Base-by-base conservation (phyloP, 2,113 vertebrate species). In the Pao palembangensis region DNA sequence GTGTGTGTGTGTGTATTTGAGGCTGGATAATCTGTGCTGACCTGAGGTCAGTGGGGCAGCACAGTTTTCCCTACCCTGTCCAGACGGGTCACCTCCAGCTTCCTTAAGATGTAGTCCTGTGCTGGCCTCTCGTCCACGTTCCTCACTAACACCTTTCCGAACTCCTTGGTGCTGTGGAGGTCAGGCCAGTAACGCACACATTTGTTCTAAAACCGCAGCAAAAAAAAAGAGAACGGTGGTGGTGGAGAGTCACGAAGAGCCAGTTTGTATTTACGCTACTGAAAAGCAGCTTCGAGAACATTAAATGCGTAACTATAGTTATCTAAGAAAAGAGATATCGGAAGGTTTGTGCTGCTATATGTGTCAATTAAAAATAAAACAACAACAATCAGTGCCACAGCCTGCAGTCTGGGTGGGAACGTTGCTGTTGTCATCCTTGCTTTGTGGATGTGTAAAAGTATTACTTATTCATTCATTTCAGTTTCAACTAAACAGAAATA, bases 101-200 rank as follows among this genome's bases (percentile, higher is more conserved):
- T 91, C 71, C 90, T 80, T 15, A 92, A 86, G 64, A 92, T 87
- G 80, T 93, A 93, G 68, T 92, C 92, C 70, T 92, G 92, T 0
- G 91, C 91, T 11, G 91, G 85, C 0, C 73, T 74, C 69, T 95
- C 93, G 1, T 91, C 88, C 31, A 90, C 55, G n/a, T 92, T 92
- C 25, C 69, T 81, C 61, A 94, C 91, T 0, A 64, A 51, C 67
- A 94, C 55, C 18, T 73, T 69, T 13, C 92, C 92, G 0, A 91
- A 93, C 42, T 94, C 93, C 64, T 84, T 92, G 44, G 82, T 44
- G 73, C 78, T 50, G 0, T 89, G 48, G 16, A 84, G 73, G 65
- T 94, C 92, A 0, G 94, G 93, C 94, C 93, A 94, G 85, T 94
- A 93, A 1, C 88, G 81, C 58, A 93, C 93, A 67, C 94, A 96